Base-by-base conservation (phyloP, 2,797 vertebrate species). In the Thunnus albacares region DNA sequence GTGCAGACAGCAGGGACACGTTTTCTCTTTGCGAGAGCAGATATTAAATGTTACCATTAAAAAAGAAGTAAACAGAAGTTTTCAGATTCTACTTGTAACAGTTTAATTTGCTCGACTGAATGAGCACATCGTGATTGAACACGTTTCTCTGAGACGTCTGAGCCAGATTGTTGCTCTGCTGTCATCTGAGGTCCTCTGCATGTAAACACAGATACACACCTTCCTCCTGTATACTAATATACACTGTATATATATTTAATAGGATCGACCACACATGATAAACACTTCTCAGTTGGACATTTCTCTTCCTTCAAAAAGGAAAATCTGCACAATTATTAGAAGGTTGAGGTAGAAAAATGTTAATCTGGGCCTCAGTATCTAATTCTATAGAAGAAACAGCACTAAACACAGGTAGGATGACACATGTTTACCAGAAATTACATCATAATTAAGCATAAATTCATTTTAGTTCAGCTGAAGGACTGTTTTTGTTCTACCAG, bases 401-500 rank as follows among this genome's bases (percentile, higher is more conserved):
- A 30, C 1, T 4, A 11, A 68, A 80, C 33, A 53, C 3, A 30
- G 28, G 5, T 30, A 24, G 28, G 28, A 30, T 30, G 28, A 30
- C 28, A 30, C 28, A 24, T 24, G 24, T 24, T 24, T 24, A 24
- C 24, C 24, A 24, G 24, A 24, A 24, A 24, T 24, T 24, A 24
- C 24, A 24, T 24, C 24, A 24, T 24, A 24, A 24, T 24, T 24
- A 24, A 24, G 2, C 24, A 24, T 24, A 30, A 30, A 53, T 4
- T 49, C 1, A 49, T 53, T 53, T 35, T 57, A 10, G 35, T 30
- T 67, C 56, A 52, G 15, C 10, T 38, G 10, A 38, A 1, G 10
- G n/a, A 73, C 63, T 74, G 51, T 68, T 80, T 79, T 61, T 26
- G 28, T 61, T 49, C 65, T 12, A 51, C 49, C 28, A 57, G 75